These are phyloP conservation scores for Ornithorhynchus anatinus DNA, from an alignment of 2,113 vertebrate genomes.

Conservation along the genomic window DNA sequence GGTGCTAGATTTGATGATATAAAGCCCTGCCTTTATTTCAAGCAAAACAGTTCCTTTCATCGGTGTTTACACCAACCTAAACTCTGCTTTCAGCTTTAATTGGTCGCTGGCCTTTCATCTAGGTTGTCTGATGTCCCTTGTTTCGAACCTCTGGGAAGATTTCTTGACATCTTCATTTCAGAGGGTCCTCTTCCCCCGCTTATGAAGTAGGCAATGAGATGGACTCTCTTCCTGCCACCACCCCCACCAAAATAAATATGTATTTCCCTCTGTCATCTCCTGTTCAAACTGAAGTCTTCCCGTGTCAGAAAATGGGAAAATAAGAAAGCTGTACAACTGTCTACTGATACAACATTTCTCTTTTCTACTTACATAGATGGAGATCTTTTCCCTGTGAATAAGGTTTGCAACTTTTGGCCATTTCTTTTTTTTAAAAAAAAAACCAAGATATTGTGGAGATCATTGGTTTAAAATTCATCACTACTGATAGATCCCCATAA, in stretches of 20 bases:
- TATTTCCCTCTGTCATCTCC: neutral
- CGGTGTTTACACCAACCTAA: too few relatives aligned
- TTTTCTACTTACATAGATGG: neutral
- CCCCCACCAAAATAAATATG: too few relatives aligned
- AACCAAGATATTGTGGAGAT: constrained; percentile 15
- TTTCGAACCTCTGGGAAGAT: neutral
- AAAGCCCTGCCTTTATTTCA: too few relatives aligned
- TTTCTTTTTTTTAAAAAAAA: neutral
- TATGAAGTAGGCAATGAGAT: fast-evolving
- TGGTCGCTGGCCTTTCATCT: too few relatives aligned
- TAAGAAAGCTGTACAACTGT: neutral
- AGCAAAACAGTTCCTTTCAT: too few relatives aligned
- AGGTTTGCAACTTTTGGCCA: neutral
- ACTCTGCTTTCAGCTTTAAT: too few relatives aligned
- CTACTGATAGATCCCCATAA: constrained; percentile 45
- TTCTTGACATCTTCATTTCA: neutral
- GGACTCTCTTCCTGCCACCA: too few relatives aligned
- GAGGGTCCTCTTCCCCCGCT: neutral
- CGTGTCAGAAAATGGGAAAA: neutral
- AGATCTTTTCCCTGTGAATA: neutral
- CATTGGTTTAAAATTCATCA: neutral
- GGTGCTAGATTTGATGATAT: too few relatives aligned
- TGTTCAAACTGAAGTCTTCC: fast-evolving
- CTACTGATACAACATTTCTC: neutral
- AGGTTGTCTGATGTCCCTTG: too few relatives aligned